phyloP scores from a whole-genome alignment of 1,140 invertebrate species.

The Drosophila quadrilineata region DNA sequence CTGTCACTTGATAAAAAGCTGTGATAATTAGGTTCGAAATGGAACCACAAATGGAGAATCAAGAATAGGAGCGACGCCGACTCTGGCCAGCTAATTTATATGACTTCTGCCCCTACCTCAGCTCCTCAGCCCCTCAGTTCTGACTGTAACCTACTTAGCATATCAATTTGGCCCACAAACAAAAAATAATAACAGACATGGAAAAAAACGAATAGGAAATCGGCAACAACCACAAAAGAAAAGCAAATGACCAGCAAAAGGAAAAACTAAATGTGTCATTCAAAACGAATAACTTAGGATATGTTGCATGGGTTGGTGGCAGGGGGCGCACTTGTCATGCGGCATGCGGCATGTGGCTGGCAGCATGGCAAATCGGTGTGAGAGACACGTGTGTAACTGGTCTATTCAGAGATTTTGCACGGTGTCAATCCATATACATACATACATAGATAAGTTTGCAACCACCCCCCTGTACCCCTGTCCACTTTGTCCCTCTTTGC shows the following conservation, averaged over 20 bases:
- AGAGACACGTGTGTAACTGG: slow-evolving; percentile 4
- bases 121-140: background rate
- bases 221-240: too few relatives aligned
- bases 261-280: slow-evolving; percentile 62
- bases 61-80: background rate
- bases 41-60: slow-evolving; percentile 35
- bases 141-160: slow-evolving; percentile 73
- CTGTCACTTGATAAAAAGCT: slow-evolving; percentile 66
- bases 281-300: background rate
- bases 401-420: background rate
- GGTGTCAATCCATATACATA: too few relatives aligned
- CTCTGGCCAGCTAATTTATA: slow-evolving; percentile 64
- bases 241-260: slow-evolving; percentile 29
- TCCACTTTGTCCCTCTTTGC: background rate
- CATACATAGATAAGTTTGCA: background rate
- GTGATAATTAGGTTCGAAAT: slow-evolving; percentile 63
- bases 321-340: background rate
- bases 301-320: background rate
- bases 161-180: slow-evolving; percentile 64
- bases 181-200: slow-evolving; percentile 2
- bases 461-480: background rate
- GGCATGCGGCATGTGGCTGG: background rate
- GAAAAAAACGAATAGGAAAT: background rate
- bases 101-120: background rate
- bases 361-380: slow-evolving; percentile 27